Evolutionary conservation across 2,888 invertebrate genomes (phyloP), one percentile per base, ranked within the genome.

Genomic region (Lampropteryx suffumata): DNA sequence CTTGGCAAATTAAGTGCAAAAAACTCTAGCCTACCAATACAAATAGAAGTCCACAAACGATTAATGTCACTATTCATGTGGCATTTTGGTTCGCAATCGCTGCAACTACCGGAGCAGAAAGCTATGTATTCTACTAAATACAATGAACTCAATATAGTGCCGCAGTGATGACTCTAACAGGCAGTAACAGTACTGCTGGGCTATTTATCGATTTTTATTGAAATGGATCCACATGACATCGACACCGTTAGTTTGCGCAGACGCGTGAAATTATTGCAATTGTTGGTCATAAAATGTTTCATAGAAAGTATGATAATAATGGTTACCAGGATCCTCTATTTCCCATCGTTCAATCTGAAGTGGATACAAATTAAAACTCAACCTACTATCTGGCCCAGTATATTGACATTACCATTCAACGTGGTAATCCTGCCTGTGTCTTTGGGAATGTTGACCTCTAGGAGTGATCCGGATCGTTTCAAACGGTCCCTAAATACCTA

Each of bases 211-310:
- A 79, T 80, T 72, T 64, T 65, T 67, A 79, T 81, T 79, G 79
- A 79, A 84, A 82, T 71, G 72, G 71, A 77, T 73, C 61, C 69
- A 51, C 70, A 71, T 69, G 76, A 63, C 71, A 76, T 72, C 62
- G 64, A 71, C 65, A 76, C 85, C 82, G 85, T 85, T 85, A 83
- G 39, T 61, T 63, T 70, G 73, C 70, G 64, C 75, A 76, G 71
- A 75, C 71, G 74, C 76, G 73, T 82, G 76, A 76, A 78, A 80
- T 79, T 64, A 69, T 64, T 62, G 67, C 69, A 70, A 73, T 73
- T 71, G 71, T 44, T 42, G 40, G n/a, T 32, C 27, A 36, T 46
- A 37, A 33, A 46, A 46, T 41, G 46, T 46, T 41, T 50, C 28
- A 30, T 26, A 35, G 21, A 36, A 36, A 4, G 9, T 36, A 24